Evolutionary conservation across 2,797 vertebrate species (phyloP), one percentile per base, ranked within the genome.

Genomic region (Syndactyla subalaris): DNA sequence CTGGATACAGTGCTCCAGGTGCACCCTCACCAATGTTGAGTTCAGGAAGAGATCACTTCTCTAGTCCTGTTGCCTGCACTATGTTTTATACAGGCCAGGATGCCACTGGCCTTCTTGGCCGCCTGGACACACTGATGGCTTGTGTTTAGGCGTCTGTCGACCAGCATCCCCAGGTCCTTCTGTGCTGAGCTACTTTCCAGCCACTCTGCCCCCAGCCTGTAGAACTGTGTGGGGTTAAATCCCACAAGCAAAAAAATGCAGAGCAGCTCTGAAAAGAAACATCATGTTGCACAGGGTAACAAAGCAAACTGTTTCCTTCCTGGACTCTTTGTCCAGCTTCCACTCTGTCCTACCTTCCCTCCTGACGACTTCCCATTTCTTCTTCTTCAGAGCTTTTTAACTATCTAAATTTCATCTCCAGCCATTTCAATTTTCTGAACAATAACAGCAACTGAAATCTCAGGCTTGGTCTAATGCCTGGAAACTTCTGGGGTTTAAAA

Each of bases 261-360:
- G 32, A 85, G 58, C 32, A 61, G 18, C 24, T 73, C 85, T 66
- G 46, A 83, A 91, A 62, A 51, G 59, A 87, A 92, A 76, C 0
- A 2, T 0, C 0, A 2, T 0, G 0, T 75, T 54, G 66, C 57
- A 46, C 7, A 29, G n/a, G 55, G 14, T n/a, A 80, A 71, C 16
- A 68, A 21, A 51, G 75, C 19, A 88, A 74, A 71, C 14, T 14
- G 9, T 15, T 80, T 36, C n/a, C 23, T 63, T 83, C 62, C 49
- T 71, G 54, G 24, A 48, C 15, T 12, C 15, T 12, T 55, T 51
- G 19, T 63, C 11, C 62, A 85, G 43, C 30, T 68, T 76, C 85
- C 82, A 30, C 24, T 54, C 51, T 59, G 48, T 12, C 38, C 11
- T 62, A 16, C 39, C 9, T 55, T 58, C 36, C 59, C 30, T 70